Percentiles rank a stretch among this genome's conserved stretches.
phyloP scores from a whole-genome alignment of 1,140 invertebrate genomes.

The Aporrectodea caliginosa region DNA sequence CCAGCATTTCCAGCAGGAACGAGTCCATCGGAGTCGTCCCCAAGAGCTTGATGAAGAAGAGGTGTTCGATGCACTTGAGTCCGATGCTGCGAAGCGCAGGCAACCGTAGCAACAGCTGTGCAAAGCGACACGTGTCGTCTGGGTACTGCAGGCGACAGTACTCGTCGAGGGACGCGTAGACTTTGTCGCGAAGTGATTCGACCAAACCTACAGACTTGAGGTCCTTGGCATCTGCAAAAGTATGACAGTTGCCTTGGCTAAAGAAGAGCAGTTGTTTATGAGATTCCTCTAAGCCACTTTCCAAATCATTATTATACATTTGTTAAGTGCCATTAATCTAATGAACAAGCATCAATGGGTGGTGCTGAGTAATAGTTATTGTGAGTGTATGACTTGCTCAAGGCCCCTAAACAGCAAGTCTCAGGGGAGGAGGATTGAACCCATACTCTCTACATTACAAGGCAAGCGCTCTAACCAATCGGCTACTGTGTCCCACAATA shows the following conservation, averaged over 20 bases:
- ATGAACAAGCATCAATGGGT: neutral
- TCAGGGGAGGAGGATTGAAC: no score
- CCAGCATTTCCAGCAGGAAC: slow-evolving; percentile 63
- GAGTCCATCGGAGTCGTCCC: slow-evolving; percentile 57
- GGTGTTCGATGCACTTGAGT: slow-evolving; percentile 89
- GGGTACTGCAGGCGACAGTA: slow-evolving; percentile 82
- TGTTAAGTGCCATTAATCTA: no score
- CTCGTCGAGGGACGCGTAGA: slow-evolving; percentile 89
- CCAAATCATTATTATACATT: no score
- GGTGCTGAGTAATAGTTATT: no score
- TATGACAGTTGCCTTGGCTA: neutral
- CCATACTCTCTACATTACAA: no score
- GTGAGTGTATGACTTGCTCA: no score
- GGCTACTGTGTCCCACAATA: no score
- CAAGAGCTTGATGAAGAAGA: slow-evolving; percentile 86
- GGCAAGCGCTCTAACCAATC: no score
- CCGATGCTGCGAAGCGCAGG: slow-evolving; percentile 92
- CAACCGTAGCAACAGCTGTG: slow-evolving; percentile 84
- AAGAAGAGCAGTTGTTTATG: no score
- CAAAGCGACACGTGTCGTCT: slow-evolving; percentile 87
- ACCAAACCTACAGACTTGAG: slow-evolving; percentile 77
- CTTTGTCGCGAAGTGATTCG: slow-evolving; percentile 84
- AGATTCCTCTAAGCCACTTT: no score
- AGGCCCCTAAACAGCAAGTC: no score
- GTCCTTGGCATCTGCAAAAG: slow-evolving; percentile 75